Evolutionary conservation across 1,140 invertebrate species (phyloP).

Genomic region (Wiebesia pumilae): DNA sequence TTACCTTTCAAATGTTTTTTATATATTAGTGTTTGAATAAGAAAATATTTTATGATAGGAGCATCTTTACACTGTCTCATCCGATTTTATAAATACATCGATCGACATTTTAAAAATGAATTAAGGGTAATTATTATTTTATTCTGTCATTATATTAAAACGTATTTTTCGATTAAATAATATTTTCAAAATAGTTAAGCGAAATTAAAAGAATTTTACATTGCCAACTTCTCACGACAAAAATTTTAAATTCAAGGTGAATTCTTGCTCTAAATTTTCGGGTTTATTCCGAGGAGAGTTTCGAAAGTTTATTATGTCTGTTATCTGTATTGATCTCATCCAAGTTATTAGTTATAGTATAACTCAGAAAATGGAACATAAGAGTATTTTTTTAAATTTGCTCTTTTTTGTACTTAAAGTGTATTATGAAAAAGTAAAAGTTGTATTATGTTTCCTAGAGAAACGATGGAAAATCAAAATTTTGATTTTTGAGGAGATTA

Average conservation of each 20-base stretch:
- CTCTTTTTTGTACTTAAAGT: background rate
- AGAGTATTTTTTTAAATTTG: background rate
- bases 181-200: background rate
- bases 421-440: background rate
- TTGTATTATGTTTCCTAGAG: background rate
- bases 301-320: background rate
- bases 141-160: too few relatives aligned
- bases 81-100: too few relatives aligned
- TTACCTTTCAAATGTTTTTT: background rate
- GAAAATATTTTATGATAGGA: too few relatives aligned
- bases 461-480: background rate
- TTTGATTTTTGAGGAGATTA: background rate
- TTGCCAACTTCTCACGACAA: background rate
- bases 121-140: too few relatives aligned
- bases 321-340: background rate
- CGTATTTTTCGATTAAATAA: too few relatives aligned
- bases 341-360: background rate
- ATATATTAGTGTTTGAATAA: too few relatives aligned
- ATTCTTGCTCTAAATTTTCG: background rate
- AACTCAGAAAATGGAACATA: background rate
- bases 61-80: too few relatives aligned
- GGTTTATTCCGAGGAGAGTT: background rate
- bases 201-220: background rate
- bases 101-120: too few relatives aligned
- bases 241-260: slow-evolving; percentile 4